A percentile compares a stretch with the other conserved stretches of the same genome.
These are phyloP conservation scores for Benitochromis conjunctus DNA, from an alignment of 2,113 vertebrate species.

Conservation along the genomic window DNA sequence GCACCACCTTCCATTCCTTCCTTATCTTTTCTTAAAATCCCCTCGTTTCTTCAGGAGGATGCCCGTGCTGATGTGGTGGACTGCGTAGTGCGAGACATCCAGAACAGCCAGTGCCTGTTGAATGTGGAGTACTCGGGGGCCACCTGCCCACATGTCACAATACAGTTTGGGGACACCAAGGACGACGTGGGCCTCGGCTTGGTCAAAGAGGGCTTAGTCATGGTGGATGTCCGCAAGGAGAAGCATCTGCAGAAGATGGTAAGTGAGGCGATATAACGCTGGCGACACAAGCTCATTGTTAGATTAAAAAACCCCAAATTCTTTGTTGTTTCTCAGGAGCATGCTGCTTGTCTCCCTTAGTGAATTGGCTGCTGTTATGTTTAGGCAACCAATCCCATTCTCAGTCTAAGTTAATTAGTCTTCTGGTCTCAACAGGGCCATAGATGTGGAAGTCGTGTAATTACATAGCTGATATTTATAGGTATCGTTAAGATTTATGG, in stretches of 20 bases:
- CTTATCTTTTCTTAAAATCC: not conserved
- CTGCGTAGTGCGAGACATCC: slow-evolving; percentile 88
- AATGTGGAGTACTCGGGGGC: slow-evolving; percentile 84
- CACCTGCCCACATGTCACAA: slow-evolving; percentile 82
- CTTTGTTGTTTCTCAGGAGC: not conserved
- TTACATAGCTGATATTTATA: not conserved
- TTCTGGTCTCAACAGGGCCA: not conserved
- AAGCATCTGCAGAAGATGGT: slow-evolving; percentile 93
- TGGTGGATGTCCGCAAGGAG: slow-evolving; percentile 92
- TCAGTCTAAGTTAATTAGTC: not conserved
- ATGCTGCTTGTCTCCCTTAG: not conserved
- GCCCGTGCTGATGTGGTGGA: slow-evolving; percentile 86
- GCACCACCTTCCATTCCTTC: not conserved
- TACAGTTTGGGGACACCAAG: slow-evolving; percentile 89
- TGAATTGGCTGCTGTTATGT: not conserved
- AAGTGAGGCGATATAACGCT: slow-evolving; percentile 5
- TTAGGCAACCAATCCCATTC: not conserved
- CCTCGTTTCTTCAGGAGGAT: slow-evolving; percentile 75
- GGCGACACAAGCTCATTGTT: not conserved
- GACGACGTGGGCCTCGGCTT: slow-evolving; percentile 87
- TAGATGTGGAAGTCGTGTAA: not conserved
- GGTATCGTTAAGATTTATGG: not conserved
- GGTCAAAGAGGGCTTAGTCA: slow-evolving; percentile 90
- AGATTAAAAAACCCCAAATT: not conserved
- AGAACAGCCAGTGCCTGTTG: slow-evolving; percentile 90